Evolutionary conservation across 2,113 vertebrate genomes (phyloP), one percentile per base, ranked within the genome.

Genomic region (Aldabrachelys gigantea): DNA sequence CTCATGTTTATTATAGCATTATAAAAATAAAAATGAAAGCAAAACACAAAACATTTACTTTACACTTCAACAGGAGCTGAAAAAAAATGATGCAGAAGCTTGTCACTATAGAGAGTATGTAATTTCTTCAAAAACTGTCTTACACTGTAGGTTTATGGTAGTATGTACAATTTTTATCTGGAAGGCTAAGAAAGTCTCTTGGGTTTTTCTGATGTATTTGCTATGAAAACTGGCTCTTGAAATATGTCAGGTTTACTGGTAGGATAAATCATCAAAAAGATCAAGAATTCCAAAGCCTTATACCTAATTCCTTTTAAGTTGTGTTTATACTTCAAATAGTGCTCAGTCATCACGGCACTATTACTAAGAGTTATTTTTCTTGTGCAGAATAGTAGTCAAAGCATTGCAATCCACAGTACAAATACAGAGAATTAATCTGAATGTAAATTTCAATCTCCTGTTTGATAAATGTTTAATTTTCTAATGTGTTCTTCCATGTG

Each of bases 241-340:
- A 95, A 96, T 95, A 93, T 94, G 92, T 41, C 95, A 95, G 96
- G 92, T 93, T 94, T 92, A 93, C 93, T 83, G 9, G 88, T 54
- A 83, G 88, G 75, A 89, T 91, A 96, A 89, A 95, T 92, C 81
- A 94, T 94, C 81, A 93, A 96, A 97, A 97, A 95, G 84, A 92
- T 89, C 95, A 96, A 85, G 89, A 96, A 95, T 97, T 84, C 81
- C 88, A 96, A 95, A 0, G 79, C 89, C 90, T 86, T 29, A 79
- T 75, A 95, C 94, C 83, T 12, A 84, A 81, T 96, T 96, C 75
- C 92, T 92, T 91, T 88, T 95, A 88, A 96, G 85, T 72, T 89
- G 41, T 27, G 50, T 86, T 89, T 89, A 44, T 95, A 76, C 94
- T 95, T 92, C 90, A 93, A 85, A 82, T 90, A 88, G 79, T 93